phyloP scores from a whole-genome alignment of 2,113 vertebrate species.

The Todiramphus saurophagus region DNA sequence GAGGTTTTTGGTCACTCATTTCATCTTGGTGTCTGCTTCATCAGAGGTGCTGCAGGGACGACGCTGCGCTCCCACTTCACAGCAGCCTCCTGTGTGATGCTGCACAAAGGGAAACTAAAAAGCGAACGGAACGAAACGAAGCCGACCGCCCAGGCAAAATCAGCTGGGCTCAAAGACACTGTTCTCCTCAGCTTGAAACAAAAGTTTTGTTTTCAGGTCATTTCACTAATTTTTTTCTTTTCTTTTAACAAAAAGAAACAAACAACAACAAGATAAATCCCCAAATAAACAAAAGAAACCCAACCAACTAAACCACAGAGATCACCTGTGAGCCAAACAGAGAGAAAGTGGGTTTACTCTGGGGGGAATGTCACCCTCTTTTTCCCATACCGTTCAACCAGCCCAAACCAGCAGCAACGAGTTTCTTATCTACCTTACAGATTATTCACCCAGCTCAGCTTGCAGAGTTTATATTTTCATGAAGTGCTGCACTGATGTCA shows the following conservation, averaged over 20 bases:
- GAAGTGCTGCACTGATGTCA: not conserved
- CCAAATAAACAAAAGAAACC: not conserved
- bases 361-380: too few relatives aligned
- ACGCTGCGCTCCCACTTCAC: not conserved
- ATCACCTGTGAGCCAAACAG: not conserved
- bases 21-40: not conserved
- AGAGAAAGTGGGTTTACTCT: not conserved
- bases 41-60: accelerated
- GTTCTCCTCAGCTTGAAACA: not conserved
- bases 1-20: not conserved
- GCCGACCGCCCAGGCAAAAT: not conserved
- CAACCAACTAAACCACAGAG: not conserved
- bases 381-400: not conserved
- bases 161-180: not conserved
- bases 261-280: not conserved
- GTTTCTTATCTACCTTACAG: not conserved
- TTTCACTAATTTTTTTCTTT: not conserved
- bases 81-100: not conserved
- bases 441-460: not conserved
- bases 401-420: not conserved
- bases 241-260: not conserved
- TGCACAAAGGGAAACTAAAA: not conserved
- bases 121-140: not conserved
- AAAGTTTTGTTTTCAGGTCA: not conserved
- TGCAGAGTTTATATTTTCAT: not conserved